Percentiles rank a stretch among this genome's conserved stretches.
Conservation (phyloP, 1,140 invertebrate genomes). For the Achatina immaculata region DNA sequence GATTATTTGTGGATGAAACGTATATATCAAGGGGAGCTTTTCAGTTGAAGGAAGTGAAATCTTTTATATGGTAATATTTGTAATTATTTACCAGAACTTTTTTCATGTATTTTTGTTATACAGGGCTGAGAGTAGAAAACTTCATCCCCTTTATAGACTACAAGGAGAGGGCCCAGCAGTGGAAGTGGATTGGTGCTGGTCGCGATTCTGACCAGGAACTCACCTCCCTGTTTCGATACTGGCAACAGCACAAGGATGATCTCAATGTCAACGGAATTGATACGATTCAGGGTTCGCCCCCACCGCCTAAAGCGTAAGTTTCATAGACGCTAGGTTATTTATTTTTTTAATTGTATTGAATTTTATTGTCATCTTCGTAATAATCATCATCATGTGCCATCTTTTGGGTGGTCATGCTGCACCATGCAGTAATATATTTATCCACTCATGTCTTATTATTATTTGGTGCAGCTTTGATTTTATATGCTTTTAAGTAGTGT, state of each 20-base stretch:
- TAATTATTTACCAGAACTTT: too few relatives aligned
- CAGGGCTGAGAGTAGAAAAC: conserved; percentile 78
- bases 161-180: conserved; percentile 80
- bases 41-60: too few relatives aligned
- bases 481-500: too few relatives aligned
- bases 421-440: too few relatives aligned
- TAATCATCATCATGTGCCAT: too few relatives aligned
- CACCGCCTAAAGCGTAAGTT: conserved; percentile 70
- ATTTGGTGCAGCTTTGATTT: too few relatives aligned
- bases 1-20: too few relatives aligned
- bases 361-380: neutral
- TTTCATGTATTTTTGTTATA: neutral
- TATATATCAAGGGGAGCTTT: too few relatives aligned
- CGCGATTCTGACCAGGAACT: conserved; percentile 88
- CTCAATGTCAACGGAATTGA: conserved; percentile 57
- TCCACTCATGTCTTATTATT: too few relatives aligned
- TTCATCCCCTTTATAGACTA: conserved; percentile 95
- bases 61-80: too few relatives aligned
- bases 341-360: neutral
- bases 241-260: conserved; percentile 78
- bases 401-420: too few relatives aligned
- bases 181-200: conserved; percentile 96
- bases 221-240: conserved; percentile 80
- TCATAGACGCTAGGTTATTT: conserved; percentile 17
- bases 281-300: conserved; percentile 65